Conservation (phyloP, 1,140 invertebrate genomes). For the Caenorhabditis elegans region DNA sequence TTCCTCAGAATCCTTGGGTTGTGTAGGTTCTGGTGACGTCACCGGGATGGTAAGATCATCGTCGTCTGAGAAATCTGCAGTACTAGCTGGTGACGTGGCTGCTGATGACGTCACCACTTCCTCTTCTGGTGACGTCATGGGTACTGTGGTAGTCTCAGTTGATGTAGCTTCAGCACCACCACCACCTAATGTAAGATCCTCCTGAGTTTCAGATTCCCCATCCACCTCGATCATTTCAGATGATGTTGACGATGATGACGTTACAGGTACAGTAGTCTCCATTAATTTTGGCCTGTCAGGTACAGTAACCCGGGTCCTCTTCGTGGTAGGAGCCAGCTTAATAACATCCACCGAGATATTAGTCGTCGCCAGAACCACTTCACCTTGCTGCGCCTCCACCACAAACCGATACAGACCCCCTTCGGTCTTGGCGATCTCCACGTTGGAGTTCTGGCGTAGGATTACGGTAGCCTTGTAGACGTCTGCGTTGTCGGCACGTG, state of each 20-base stretch:
- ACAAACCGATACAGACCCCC: slow-evolving; percentile 3
- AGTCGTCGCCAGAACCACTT: not conserved
- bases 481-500: not conserved
- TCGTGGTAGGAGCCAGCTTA: slow-evolving; percentile 12
- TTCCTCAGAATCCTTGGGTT: not conserved
- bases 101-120: too few species aligned
- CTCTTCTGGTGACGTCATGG: too few species aligned
- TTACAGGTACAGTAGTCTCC: too few species aligned
- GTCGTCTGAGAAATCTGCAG: too few species aligned
- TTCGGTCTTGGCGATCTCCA: slow-evolving; percentile 6
- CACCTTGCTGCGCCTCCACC: not conserved
- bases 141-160: too few species aligned
- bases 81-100: too few species aligned
- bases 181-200: too few species aligned
- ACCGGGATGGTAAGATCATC: not conserved
- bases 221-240: too few species aligned
- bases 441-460: not conserved
- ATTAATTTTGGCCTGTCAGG: not conserved
- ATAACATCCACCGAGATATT: slow-evolving; percentile 33
- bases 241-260: too few species aligned
- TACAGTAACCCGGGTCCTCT: not conserved
- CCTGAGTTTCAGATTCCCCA: not conserved
- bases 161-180: too few species aligned
- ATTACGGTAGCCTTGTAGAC: not conserved
- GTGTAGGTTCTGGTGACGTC: not conserved